Percentiles rank a stretch among this genome's conserved stretches.
Conservation (phyloP, 2,797 vertebrate species). For the Taenioides sp. region DNA sequence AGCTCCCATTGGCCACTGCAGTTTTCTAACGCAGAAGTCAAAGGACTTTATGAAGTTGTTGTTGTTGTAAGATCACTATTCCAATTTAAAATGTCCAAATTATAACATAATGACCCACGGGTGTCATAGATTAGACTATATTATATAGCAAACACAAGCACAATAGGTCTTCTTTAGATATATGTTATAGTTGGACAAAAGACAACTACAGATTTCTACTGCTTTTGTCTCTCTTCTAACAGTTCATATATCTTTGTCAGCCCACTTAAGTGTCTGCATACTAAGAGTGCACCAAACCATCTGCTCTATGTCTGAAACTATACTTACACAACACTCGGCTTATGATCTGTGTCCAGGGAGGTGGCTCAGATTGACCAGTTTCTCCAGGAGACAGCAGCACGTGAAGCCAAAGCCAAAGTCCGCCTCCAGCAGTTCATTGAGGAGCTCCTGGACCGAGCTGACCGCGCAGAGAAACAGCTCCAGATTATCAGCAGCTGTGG, state of each 20-base stretch:
- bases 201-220: not conserved
- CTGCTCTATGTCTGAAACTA: constrained; percentile 16
- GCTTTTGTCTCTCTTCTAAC: not conserved
- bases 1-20: no score
- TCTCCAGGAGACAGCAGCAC: constrained; percentile 94
- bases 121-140: no score
- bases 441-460: constrained; percentile 95
- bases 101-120: no score
- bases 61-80: no score
- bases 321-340: not conserved
- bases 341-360: constrained; percentile 78
- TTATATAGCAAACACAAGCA: no score
- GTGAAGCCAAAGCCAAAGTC: constrained; percentile 95
- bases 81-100: no score
- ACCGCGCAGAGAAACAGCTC: constrained; percentile 94
- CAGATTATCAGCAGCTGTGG: constrained; percentile 98
- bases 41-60: no score
- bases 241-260: constrained; percentile 26
- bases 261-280: not conserved
- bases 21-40: no score
- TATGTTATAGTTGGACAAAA: no score
- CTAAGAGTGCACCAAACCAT: constrained; percentile 18
- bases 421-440: constrained; percentile 98
- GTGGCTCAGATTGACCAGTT: constrained; percentile 97
- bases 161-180: no score